A percentile compares a stretch with the other conserved stretches of the same genome.
phyloP scores from a whole-genome alignment of 1,140 invertebrate genomes.

The Galleria mellonella region DNA sequence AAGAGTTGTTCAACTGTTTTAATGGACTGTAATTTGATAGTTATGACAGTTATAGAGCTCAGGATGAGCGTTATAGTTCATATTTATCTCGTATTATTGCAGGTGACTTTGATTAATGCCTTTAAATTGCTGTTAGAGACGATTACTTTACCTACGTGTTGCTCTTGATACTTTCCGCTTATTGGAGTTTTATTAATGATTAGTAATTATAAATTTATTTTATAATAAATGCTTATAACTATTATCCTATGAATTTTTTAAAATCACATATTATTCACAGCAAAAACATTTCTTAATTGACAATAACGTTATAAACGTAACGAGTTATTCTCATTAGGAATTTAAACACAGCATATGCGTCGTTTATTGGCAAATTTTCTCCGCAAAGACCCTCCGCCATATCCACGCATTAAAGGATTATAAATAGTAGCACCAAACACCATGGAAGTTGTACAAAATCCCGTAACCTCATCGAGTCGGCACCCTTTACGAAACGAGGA shows the following conservation, averaged over 20 bases:
- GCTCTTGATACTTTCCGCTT: too few species aligned
- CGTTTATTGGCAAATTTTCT: neutral
- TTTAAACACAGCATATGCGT: neutral
- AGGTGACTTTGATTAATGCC: neutral
- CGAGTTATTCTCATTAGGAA: too few species aligned
- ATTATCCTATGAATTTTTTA: too few species aligned
- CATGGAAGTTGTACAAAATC: neutral
- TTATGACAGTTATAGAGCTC: neutral
- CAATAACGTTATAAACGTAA: too few species aligned
- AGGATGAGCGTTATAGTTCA: neutral
- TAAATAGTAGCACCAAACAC: conserved; percentile 2
- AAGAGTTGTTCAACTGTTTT: conserved; percentile 2
- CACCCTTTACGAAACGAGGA: neutral
- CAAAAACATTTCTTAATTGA: too few species aligned
- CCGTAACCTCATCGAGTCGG: too few species aligned
- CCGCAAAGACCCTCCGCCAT: neutral
- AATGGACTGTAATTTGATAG: conserved; percentile 3
- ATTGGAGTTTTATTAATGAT: too few species aligned
- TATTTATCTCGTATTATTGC: neutral
- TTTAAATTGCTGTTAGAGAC: neutral
- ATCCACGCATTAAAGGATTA: conserved; percentile 1
- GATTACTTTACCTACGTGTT: too few species aligned
- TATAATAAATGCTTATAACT: too few species aligned
- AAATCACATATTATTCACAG: too few species aligned
- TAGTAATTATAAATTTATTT: too few species aligned